A percentile compares a stretch with the other conserved stretches of the same genome.
phyloP scores from a whole-genome alignment of 1,140 invertebrate genomes.

The Nasonia longicornis region DNA sequence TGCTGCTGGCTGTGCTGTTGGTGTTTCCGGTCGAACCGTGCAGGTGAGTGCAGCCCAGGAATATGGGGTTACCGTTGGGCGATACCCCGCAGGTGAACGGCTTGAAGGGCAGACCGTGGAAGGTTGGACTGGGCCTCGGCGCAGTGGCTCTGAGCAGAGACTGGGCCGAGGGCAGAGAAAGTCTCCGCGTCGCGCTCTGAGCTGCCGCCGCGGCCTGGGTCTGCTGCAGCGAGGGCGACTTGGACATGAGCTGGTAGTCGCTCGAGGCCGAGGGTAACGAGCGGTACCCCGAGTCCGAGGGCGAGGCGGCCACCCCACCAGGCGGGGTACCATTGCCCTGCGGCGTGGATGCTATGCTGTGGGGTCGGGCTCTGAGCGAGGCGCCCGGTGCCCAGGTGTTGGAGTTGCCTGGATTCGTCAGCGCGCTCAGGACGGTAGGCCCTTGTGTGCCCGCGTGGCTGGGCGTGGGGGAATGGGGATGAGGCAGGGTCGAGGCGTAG shows the following conservation, averaged over 20 bases:
- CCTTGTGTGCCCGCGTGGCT: constrained; percentile 59
- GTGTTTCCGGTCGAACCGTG: constrained; percentile 53
- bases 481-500: constrained; percentile 66
- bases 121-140: constrained; percentile 73
- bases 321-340: constrained; percentile 51
- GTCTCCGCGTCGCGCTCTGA: constrained; percentile 57
- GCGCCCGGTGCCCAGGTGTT: constrained; percentile 64
- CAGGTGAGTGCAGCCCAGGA: constrained; percentile 68
- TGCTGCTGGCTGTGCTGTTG: constrained; percentile 44
- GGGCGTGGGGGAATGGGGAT: constrained; percentile 67
- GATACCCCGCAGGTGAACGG: constrained; percentile 68
- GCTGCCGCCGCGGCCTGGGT: constrained; percentile 41
- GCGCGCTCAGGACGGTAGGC: constrained; percentile 51
- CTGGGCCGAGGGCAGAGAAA: constrained; percentile 66
- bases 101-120: constrained; percentile 72
- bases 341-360: constrained; percentile 63
- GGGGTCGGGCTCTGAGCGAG: constrained; percentile 57
- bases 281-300: constrained; percentile 70
- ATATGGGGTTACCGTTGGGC: constrained; percentile 67
- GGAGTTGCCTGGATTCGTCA: constrained; percentile 56
- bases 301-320: constrained; percentile 56
- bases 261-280: constrained; percentile 72
- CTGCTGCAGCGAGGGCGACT: constrained; percentile 58
- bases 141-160: constrained; percentile 61
- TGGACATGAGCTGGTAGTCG: constrained; percentile 73